These are phyloP conservation scores for Tetropium fuscum DNA, from an alignment of 2,888 invertebrate genomes.

Conservation along the genomic window DNA sequence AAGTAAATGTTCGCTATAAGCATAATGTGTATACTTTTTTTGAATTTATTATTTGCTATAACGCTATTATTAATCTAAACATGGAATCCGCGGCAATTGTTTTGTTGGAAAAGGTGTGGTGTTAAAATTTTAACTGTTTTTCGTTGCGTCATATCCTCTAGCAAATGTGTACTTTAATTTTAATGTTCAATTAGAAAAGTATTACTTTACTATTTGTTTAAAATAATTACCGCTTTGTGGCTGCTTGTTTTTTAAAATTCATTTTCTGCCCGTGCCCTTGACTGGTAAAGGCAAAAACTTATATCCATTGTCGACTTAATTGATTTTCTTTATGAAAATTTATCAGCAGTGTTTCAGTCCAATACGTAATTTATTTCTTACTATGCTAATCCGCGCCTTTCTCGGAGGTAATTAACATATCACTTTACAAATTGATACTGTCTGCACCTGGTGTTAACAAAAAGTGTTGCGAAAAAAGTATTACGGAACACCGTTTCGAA, in stretches of 20 bases:
- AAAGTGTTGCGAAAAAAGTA: no score
- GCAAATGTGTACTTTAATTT: conserved; percentile 13
- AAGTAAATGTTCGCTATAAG: conserved; percentile 36
- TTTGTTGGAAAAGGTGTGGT: conserved; percentile 54
- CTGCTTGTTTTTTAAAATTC: conserved; percentile 2
- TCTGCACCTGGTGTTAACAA: not conserved
- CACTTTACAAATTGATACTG: not conserved
- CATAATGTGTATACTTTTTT: conserved; percentile 39
- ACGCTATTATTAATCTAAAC: conserved; percentile 53
- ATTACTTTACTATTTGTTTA: conserved; percentile 19
- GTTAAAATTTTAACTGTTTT: conserved; percentile 50
- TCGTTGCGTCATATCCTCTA: conserved; percentile 50
- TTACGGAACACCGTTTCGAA: no score
- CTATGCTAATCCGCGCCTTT: not conserved
- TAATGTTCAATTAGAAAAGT: conserved; percentile 31
- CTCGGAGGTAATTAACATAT: not conserved
- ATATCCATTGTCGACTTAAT: conserved; percentile 16
- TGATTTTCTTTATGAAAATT: conserved; percentile 10
- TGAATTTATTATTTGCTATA: conserved; percentile 45
- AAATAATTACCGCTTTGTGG: conserved; percentile 13
- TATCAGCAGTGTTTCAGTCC: conserved; percentile 3
- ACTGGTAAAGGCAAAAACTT: not conserved
- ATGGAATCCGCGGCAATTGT: conserved; percentile 53
- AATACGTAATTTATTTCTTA: conserved; percentile 10
- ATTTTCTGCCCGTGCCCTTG: conserved; percentile 9